Percentiles rank a stretch among this genome's conserved stretches.
phyloP scores from a whole-genome alignment of 1,140 invertebrate genomes.

The Apocrypta bakeri region DNA sequence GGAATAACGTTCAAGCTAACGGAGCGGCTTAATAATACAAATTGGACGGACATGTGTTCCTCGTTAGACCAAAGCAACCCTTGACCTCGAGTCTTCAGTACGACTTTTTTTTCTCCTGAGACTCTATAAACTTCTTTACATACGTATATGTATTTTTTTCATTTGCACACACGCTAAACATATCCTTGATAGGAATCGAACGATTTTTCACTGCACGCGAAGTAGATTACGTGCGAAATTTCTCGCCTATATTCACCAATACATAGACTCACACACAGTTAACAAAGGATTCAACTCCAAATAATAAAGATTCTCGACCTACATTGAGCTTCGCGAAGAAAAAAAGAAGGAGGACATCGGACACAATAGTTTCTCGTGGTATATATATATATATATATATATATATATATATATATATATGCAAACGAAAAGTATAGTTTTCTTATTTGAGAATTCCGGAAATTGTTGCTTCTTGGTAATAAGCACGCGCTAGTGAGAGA shows the following conservation, averaged over 20 bases:
- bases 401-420: neutral
- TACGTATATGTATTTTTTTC: neutral
- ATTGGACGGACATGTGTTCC: constrained; percentile 53
- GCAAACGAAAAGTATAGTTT: neutral
- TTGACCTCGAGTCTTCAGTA: constrained; percentile 40
- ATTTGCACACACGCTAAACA: neutral
- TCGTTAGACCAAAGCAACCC: constrained; percentile 47
- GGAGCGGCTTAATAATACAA: constrained; percentile 58
- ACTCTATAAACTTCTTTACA: constrained; percentile 31
- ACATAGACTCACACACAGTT: neutral
- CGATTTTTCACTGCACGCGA: neutral
- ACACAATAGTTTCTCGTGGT: neutral
- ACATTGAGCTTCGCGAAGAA: constrained; percentile 6
- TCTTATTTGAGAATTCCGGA: neutral
- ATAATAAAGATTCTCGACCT: constrained; percentile 45
- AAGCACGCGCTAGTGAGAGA: neutral
- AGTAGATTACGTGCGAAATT: neutral
- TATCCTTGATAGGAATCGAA: too few relatives aligned
- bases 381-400: neutral
- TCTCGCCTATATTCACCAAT: neutral
- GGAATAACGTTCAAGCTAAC: neutral
- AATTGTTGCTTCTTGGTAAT: neutral
- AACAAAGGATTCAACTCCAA: constrained; percentile 42
- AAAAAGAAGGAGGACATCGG: neutral
- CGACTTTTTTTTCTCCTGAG: constrained; percentile 46